Evolutionary conservation across 2,888 invertebrate genomes (phyloP), one percentile per base, ranked within the genome.

Genomic region (Amblyjoppa proteus): DNA sequence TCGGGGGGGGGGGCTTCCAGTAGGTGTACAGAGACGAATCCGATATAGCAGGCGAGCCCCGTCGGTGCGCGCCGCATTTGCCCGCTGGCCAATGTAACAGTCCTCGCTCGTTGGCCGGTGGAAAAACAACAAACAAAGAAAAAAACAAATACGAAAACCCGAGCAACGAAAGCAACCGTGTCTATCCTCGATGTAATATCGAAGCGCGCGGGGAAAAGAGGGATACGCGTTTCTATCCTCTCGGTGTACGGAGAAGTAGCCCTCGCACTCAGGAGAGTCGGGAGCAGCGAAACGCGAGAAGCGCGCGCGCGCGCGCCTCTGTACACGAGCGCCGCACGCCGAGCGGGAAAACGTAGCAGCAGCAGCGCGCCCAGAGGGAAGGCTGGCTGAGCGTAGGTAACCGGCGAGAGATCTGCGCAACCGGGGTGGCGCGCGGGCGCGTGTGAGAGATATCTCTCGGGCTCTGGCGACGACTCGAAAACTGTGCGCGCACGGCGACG

Each of bases 341-440:
- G 83, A 81, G 85, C 83, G 84, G 80, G 80, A 81, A 84, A 84
- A 76, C 76, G 71, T 45, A 61, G 78, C 75, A 66, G 69, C 79
- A 34, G 64, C 79, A 51, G 49, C 70, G 74, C 77, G 77, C 64
- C 64, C 73, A 74, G 69, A 74, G 78, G 70, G 77, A 78, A 84
- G 86, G 81, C 86, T 83, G 79, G 83, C 75, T 58, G 70, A 66
- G 78, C 84, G 83, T 68, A 66, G 75, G 41, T 41, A 71, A 69
- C 74, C 74, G 61, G 77, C 74, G 80, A 86, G 86, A 75, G 86
- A 75, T 64, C 34, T 66, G 76, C 66, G 64, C 76, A 64, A 5
- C n/a, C 51, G 49, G 49, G 75, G 75, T 75, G 70, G 75, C 79
- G 78, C 79, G 79, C 78, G 80, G 68, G 81, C 76, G 87, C 81